Conservation (phyloP, 2,113 vertebrate genomes). For the Cepphus grylle region DNA sequence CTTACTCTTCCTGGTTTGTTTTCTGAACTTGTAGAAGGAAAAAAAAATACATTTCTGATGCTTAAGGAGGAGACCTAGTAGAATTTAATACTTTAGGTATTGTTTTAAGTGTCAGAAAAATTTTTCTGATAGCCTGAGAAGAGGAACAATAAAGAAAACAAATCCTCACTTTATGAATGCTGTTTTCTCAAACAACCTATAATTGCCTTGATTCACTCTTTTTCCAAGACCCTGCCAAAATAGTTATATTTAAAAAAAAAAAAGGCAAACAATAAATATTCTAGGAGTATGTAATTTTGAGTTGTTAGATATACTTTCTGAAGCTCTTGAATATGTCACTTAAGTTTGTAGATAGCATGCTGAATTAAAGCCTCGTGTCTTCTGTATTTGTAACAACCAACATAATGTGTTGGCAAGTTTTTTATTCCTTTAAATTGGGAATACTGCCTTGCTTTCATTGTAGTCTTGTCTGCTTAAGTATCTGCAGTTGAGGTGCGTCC, state of each 20-base stretch:
- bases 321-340: neutral
- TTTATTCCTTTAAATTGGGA: neutral
- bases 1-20: neutral
- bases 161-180: neutral
- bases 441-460: neutral
- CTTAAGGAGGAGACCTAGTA: neutral
- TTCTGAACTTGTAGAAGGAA: neutral
- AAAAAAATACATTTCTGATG: neutral
- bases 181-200: neutral
- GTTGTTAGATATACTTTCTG: neutral
- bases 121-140: neutral
- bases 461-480: neutral
- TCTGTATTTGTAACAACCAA: neutral
- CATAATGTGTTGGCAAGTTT: neutral
- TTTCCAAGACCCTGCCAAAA: neutral
- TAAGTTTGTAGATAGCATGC: neutral
- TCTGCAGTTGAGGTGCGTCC: neutral
- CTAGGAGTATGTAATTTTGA: neutral
- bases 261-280: neutral
- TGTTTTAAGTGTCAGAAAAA: neutral
- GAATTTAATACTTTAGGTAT: neutral
- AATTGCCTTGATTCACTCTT: neutral
- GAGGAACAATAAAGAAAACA: neutral
- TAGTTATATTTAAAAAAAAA: neutral
- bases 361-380: neutral